Conservation (phyloP, 2,888 invertebrate species). For the Ectemnius lituratus region DNA sequence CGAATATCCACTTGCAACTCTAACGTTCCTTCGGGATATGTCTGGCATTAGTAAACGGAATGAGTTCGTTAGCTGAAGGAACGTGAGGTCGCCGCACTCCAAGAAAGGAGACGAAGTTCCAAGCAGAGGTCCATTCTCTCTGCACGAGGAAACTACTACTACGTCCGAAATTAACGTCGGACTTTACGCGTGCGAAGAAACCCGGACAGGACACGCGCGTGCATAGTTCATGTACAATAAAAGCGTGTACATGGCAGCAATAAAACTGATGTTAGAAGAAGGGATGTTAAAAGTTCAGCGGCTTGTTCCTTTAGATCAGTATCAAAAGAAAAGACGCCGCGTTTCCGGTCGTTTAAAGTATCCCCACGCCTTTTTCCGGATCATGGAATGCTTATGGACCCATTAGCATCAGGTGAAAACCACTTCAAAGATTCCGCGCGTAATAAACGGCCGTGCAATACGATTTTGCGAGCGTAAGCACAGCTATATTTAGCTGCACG, state of each 20-base stretch:
- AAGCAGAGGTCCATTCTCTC: no score
- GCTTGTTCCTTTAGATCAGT: conserved; percentile 16
- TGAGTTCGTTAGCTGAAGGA: conserved; percentile 13
- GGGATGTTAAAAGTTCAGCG: not conserved
- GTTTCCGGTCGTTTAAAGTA: conserved; percentile 67
- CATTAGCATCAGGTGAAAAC: conserved; percentile 68
- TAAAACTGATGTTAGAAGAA: no score
- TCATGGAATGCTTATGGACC: conserved; percentile 54
- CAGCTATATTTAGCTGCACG: conserved; percentile 4
- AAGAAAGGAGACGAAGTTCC: no score
- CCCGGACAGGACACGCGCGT: no score
- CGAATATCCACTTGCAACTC: conserved; percentile 17
- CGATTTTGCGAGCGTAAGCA: not conserved
- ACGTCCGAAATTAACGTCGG: not conserved
- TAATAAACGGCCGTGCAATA: conserved; percentile 26
- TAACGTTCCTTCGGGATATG: not conserved
- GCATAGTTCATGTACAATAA: no score
- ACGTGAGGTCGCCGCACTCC: not conserved
- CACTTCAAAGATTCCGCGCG: conserved; percentile 57
- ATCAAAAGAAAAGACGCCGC: conserved; percentile 53
- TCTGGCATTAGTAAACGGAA: conserved; percentile 16
- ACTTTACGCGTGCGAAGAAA: no score
- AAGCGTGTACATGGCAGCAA: no score
- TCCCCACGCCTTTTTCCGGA: conserved; percentile 45
- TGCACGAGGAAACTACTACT: not conserved